phyloP scores from a whole-genome alignment of 2,797 vertebrate species.

The Heteromormyrus szaboi region DNA sequence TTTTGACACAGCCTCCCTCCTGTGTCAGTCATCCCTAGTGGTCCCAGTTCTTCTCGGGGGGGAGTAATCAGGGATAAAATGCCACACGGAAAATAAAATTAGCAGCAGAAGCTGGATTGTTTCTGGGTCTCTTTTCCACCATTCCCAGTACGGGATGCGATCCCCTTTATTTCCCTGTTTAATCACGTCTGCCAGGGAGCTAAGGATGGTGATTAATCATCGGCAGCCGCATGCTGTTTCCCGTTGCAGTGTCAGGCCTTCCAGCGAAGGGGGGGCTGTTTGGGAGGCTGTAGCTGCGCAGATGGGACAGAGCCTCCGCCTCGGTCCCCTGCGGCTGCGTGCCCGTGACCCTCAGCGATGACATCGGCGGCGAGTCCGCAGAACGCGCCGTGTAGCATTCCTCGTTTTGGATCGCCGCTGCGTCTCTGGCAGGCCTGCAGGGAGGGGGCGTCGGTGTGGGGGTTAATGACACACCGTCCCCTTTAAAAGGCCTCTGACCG shows the following conservation, averaged over 20 bases:
- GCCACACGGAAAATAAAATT: not conserved
- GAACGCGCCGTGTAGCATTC: not conserved
- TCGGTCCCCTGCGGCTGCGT: not conserved
- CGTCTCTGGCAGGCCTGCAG: not conserved
- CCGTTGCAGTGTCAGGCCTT: not conserved
- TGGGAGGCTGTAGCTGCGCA: not conserved
- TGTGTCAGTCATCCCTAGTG: not conserved
- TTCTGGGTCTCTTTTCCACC: not conserved
- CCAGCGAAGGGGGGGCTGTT: not conserved
- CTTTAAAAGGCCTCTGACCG: not conserved
- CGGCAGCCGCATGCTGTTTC: not conserved
- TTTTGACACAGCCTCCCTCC: not conserved
- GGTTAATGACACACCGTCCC: not conserved
- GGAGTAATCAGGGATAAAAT: not conserved
- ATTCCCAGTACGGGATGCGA: not conserved
- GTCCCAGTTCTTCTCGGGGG: not conserved
- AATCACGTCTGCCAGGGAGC: not conserved
- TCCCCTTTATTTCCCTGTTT: not conserved
- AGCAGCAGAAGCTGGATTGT: not conserved
- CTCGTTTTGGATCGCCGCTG: not conserved
- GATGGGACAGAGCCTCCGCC: not conserved
- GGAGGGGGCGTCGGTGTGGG: not conserved
- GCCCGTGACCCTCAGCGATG: too few species aligned
- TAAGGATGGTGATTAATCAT: conserved; percentile 2
- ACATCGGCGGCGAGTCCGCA: not conserved